Base-by-base conservation (phyloP, 2,113 vertebrate species). In the Coryphaenoides rupestris region DNA sequence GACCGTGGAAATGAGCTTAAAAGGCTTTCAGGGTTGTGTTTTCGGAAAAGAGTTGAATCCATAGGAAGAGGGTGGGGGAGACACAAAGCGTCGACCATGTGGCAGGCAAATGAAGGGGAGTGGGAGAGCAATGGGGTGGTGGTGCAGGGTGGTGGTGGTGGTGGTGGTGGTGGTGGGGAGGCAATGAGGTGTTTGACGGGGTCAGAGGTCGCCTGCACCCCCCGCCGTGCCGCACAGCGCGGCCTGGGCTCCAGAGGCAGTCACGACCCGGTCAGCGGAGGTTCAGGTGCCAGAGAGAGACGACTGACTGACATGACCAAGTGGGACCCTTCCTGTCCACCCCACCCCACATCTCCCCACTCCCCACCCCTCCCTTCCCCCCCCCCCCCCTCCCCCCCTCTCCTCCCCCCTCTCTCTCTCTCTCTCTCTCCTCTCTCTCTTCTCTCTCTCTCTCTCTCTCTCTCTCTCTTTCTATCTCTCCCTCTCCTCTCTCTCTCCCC, bases 241-340 rank as follows among this genome's bases (percentile, higher is more conserved):
- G 76, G 80, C 73, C 79, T 63, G 76, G 58, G 72, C 83, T 73
- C 68, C 70, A 75, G 83, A 86, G 83, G 76, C 77, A 85, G 84
- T 82, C 83, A 74, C 69, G 82, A 86, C 86, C 87, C 80, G 86
- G 87, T 89, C 87, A 89, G 73, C 62, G 59, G 79, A 89, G 86
- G 84, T 84, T 88, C 86, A 89, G 82, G 84, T 85, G 87, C 84
- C 86, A 86, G 76, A 62, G 19, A 21, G 72, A 75, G 80, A 87
- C 70, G 63, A 65, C 75, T 84, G 87, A 82, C 61, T 87, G 87
- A 89, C 84, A 69, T 76, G 77, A 68, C 78, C 71, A 73, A 77
- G 77, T 75, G 55, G 80, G 78, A 79, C 46, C 45, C 21, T 19
- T 15, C n/a, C 62, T 28, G 4, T 28, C 49, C 61, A 19, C 16